Base-by-base conservation (phyloP, 2,113 vertebrate species). In the Chaetorhynchus papuensis region DNA sequence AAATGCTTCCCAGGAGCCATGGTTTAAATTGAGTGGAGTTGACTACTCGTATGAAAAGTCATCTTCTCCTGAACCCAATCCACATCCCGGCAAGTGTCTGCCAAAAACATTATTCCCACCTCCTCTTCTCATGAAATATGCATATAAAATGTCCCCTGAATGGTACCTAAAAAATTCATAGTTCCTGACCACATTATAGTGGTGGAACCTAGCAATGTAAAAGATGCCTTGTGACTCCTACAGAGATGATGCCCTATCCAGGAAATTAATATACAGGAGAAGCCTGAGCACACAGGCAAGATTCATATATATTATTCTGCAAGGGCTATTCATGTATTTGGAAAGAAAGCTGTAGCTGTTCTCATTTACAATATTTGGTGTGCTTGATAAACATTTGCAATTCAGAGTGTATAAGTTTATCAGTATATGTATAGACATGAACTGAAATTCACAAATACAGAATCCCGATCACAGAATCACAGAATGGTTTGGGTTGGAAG, bases 41-140 rank as follows among this genome's bases (percentile, higher is more conserved):
- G 89, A 94, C 95, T 95, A 95, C 95, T 95, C 95, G 75, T 74
- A 96, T 89, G 90, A 97, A 96, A 96, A 96, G 86, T 63, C 83
- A 91, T 96, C 93, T 91, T 94, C 93, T 91, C 68, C 57, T 96
- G 93, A 96, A 90, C 80, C 93, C 35, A 50, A 81, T 94, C 85
- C 78, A 95, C 95, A 95, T 92, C 77, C 89, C 69, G 89, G 79
- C 69, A 92, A 93, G 31, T 63, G 89, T 88, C 76, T 96, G 93
- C 95, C 96, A 97, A 97, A 96, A 96, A 91, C 74, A 83, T 91
- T 87, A 91, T 79, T 81, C 42, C 82, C 90, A 91, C 82, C 84
- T 53, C 71, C 83, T 91, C 59, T 49, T 82, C 94, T 94, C 91
- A 93, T 96, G 93, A 96, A 97, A 95, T 84, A 93, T 86, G 92